Evolutionary conservation across 2,888 invertebrate species (phyloP), one percentile per base, ranked within the genome.

Genomic region (Pelosia muscerda): DNA sequence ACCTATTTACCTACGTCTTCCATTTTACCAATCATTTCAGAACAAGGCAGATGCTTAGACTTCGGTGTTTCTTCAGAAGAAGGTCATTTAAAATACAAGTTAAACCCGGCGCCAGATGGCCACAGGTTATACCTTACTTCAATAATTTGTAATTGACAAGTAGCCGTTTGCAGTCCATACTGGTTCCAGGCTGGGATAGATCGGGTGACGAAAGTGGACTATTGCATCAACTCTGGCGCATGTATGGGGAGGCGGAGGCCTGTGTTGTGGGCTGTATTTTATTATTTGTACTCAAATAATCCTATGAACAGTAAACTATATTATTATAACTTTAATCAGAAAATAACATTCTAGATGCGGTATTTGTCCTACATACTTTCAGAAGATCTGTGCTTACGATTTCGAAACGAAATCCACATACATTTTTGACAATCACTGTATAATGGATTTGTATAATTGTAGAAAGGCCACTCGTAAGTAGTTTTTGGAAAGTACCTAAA

Each of bases 401-500:
- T 74, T 79, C 2, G 3, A 1, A 4, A 78, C 84, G 3, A 90
- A 91, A 64, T 49, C 81, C 0, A 93, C 94, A 0, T 88, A 69
- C 69, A 90, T 94, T 75, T 94, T 94, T 74, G 94, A 95, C 82
- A 95, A 94, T 71, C 89, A 92, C 75, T 94, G 94, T 74, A 61
- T 94, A 56, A 93, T 95, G 94, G 93, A 94, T 71, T 69, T 94
- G n/a, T 90, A 88, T 72, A 94, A 95, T 81, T 95, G 94, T 76
- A 82, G 92, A 11, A 83, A 90, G 70, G 90, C 83, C 55, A 86
- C 92, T 63, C 83, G 94, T 94, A 79, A 59, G 85, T 84, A 61
- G 15, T 19, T 38, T 19, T n/a, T n/a, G n/a, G n/a, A n/a, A n/a
- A n/a, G n/a, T n/a, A n/a, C n/a, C n/a, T n/a, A n/a, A 19, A 22